phyloP scores from a whole-genome alignment of 1,140 invertebrate species.

The Formica selysi region DNA sequence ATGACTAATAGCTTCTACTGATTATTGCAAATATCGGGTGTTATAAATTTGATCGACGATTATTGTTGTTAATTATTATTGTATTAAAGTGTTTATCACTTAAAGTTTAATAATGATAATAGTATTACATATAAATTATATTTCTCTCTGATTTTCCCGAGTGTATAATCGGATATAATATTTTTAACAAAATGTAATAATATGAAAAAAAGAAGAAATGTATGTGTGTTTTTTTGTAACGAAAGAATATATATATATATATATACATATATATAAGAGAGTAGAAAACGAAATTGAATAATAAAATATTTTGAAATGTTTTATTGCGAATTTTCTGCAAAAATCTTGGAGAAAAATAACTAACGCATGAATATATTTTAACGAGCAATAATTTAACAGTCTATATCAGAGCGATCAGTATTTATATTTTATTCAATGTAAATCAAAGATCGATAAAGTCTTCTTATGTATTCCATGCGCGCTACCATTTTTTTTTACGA shows the following conservation, averaged over 20 bases:
- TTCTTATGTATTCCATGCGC: background rate
- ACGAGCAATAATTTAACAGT: background rate
- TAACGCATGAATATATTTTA: slow-evolving; percentile 5
- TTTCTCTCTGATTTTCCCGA: background rate
- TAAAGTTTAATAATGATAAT: background rate
- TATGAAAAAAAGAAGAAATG: too few species aligned
- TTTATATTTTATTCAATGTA: background rate
- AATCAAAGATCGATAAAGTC: background rate
- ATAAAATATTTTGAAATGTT: too few species aligned
- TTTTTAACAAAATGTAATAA: background rate
- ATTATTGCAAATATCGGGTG: slow-evolving; percentile 3
- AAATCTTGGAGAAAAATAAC: background rate
- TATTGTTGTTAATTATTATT: slow-evolving; percentile 13
- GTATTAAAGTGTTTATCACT: background rate
- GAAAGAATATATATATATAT: background rate
- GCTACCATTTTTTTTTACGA: background rate
- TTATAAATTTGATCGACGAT: slow-evolving; percentile 5
- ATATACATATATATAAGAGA: background rate
- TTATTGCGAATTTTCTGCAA: too few species aligned
- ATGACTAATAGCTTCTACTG: background rate
- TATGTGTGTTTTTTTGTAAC: background rate
- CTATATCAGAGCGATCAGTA: background rate
- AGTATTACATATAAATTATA: slow-evolving; percentile 16
- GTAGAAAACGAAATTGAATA: background rate
- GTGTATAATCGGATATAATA: background rate